Percentiles rank a stretch among this genome's conserved stretches.
Evolutionary conservation across 2,888 invertebrate genomes (phyloP).

Genomic region (Cephus runcator): DNA sequence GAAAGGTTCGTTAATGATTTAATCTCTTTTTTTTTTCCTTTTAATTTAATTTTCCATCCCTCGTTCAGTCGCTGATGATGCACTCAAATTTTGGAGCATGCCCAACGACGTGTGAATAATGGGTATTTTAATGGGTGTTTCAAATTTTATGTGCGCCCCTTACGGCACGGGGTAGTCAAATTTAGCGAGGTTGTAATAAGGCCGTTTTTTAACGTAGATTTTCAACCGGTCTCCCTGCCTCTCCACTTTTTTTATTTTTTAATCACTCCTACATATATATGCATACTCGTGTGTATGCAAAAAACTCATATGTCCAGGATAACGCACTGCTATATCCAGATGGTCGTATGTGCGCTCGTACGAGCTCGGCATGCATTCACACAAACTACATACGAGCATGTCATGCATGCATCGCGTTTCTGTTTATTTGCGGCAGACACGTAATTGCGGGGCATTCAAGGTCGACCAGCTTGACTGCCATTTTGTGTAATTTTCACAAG

Average conservation of each 20-base stretch:
- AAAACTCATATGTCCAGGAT: neutral
- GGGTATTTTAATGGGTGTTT: neutral
- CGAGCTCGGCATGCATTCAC: conserved; percentile 15
- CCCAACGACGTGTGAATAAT: neutral
- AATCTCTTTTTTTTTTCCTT: neutral
- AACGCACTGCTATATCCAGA: neutral
- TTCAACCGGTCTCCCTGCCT: neutral
- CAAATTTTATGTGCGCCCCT: neutral
- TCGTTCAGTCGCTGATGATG: neutral
- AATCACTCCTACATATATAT: neutral
- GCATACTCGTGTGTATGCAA: neutral
- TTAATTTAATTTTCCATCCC: neutral
- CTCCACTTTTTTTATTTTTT: neutral
- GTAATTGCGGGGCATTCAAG: conserved; percentile 51
- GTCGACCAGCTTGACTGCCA: conserved; percentile 45
- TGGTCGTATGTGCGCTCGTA: neutral
- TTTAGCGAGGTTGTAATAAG: neutral
- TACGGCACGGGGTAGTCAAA: neutral
- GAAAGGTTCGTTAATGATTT: neutral
- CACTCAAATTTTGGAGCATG: neutral
- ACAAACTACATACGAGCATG: conserved; percentile 12
- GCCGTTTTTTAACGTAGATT: neutral
- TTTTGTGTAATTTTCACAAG: conserved; percentile 47
- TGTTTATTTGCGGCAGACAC: conserved; percentile 45
- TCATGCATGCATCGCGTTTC: conserved; percentile 42